phyloP scores from a whole-genome alignment of 2,113 vertebrate species.

The Chionis minor region DNA sequence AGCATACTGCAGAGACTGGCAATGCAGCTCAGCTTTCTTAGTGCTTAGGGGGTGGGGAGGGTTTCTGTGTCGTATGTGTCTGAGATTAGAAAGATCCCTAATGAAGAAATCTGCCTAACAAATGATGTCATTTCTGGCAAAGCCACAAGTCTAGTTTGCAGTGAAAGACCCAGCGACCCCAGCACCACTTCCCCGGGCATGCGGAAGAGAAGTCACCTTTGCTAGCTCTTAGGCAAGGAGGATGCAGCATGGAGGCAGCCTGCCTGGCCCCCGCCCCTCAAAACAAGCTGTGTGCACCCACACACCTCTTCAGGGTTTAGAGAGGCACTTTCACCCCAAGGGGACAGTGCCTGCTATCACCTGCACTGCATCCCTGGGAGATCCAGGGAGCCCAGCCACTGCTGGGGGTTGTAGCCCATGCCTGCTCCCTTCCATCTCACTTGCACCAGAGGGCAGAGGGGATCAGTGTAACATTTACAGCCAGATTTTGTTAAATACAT shows the following conservation, averaged over 20 bases:
- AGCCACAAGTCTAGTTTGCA: neutral
- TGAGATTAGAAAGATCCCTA: conserved; percentile 34
- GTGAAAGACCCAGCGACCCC: neutral
- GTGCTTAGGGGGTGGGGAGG: neutral
- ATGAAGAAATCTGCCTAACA: conserved; percentile 43
- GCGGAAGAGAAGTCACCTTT: neutral
- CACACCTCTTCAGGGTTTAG: neutral
- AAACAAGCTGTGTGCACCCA: neutral
- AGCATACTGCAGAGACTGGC: neutral
- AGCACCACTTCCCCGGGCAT: neutral
- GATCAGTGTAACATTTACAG: neutral
- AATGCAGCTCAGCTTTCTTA: neutral
- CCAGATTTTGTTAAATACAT: neutral
- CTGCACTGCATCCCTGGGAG: neutral
- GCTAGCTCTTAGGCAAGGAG: neutral
- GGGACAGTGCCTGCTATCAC: neutral
- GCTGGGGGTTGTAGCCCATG: neutral
- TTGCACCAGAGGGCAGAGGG: neutral
- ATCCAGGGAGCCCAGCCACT: neutral
- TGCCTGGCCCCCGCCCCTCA: neutral
- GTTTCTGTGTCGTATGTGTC: neutral
- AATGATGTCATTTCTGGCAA: conserved; percentile 28
- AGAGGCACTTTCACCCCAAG: neutral
- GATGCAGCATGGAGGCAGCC: fast-evolving
- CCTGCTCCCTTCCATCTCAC: neutral